Percentiles rank a stretch among this genome's conserved stretches.
Conservation (phyloP, 2,113 vertebrate species). For the Sceloporus tristichus region DNA sequence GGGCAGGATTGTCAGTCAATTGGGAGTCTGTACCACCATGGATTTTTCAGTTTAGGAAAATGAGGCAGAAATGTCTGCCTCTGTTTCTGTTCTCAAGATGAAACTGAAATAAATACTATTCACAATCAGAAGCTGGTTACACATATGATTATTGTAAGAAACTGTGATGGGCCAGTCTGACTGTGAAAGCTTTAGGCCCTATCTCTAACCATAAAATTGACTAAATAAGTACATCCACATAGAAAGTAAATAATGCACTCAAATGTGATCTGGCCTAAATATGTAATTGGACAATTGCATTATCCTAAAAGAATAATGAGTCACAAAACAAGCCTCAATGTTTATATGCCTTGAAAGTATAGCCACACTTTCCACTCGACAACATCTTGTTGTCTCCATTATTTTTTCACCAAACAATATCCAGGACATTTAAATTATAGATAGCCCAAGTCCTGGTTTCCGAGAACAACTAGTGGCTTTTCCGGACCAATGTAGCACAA, state of each 20-base stretch:
- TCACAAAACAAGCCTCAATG: neutral
- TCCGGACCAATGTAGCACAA: neutral
- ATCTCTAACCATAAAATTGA: neutral
- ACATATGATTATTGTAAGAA: neutral
- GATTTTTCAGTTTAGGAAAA: conserved; percentile 29
- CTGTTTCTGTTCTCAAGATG: conserved; percentile 42
- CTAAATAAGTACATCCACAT: neutral
- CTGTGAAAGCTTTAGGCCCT: neutral
- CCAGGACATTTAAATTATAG: neutral
- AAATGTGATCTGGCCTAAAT: neutral
- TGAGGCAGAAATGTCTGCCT: conserved; percentile 38
- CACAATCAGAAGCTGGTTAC: conserved; percentile 23
- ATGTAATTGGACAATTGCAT: neutral
- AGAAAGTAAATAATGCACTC: neutral
- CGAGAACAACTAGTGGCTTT: neutral
- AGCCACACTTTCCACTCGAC: neutral
- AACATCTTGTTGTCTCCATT: neutral
- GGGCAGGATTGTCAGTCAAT: conserved; percentile 28
- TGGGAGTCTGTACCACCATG: conserved; percentile 21
- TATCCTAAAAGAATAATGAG: neutral
- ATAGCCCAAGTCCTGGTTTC: neutral
- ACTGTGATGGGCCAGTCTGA: neutral
- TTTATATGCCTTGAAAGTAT: neutral
- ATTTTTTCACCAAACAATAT: neutral
- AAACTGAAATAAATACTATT: conserved; percentile 28